These are phyloP conservation scores for Sardina pilchardus DNA, from an alignment of 2,113 vertebrate species.

Conservation along the genomic window DNA sequence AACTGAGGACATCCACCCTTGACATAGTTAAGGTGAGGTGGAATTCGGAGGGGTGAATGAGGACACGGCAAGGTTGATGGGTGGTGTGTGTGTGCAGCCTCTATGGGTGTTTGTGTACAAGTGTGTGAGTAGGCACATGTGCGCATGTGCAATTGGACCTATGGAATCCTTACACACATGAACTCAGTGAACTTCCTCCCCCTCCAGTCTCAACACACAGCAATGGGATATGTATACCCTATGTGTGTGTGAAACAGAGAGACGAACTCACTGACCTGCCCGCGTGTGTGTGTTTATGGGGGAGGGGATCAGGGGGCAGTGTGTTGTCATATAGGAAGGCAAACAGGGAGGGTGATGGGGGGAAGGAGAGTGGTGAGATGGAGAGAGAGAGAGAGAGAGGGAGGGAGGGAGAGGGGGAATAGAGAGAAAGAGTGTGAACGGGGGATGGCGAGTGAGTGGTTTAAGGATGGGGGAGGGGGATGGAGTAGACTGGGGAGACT, in stretches of 20 bases:
- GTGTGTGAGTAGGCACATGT: neutral
- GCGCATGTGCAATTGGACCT: neutral
- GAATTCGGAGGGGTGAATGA: neutral
- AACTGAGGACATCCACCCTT: neutral
- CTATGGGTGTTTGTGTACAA: neutral
- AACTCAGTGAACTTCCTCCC: neutral
- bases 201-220: neutral
- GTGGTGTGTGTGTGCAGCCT: neutral
- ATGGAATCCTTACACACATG: neutral
- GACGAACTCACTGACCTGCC: slow-evolving; percentile 25
- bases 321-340: neutral
- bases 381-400: slow-evolving; percentile 44
- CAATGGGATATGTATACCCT: neutral
- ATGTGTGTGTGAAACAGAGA: neutral
- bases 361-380: slow-evolving; percentile 39
- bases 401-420: slow-evolving; percentile 54
- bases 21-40: neutral
- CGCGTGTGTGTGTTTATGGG: slow-evolving; percentile 27
- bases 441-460: neutral
- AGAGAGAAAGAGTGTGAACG: slow-evolving; percentile 43
- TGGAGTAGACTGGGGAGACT: neutral
- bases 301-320: slow-evolving; percentile 29
- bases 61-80: neutral
- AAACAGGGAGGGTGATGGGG: slow-evolving; percentile 31
- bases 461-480: neutral